Conservation (phyloP, 1,140 invertebrate genomes). For the Listronotus bonariensis region DNA sequence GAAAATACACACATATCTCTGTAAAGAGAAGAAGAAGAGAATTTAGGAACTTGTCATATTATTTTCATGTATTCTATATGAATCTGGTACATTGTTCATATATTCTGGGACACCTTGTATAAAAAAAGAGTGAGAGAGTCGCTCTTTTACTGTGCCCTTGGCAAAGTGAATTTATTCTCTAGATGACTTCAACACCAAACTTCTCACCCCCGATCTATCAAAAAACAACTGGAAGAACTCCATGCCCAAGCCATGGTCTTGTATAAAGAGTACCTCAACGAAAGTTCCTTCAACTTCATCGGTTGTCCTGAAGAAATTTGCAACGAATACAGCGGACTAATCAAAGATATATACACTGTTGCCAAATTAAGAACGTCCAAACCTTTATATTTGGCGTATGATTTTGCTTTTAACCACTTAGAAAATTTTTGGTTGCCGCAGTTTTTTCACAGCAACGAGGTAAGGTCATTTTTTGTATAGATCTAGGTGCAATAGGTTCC, state of each 20-base stretch:
- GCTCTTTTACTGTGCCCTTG: background rate
- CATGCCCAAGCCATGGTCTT: constrained; percentile 72
- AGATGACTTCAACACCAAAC: constrained; percentile 82
- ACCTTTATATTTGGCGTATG: constrained; percentile 81
- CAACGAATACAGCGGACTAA: constrained; percentile 66
- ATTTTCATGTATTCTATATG: too few species aligned
- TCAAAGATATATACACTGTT: constrained; percentile 69
- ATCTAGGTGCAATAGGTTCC: too few species aligned
- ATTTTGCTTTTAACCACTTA: constrained; percentile 76
- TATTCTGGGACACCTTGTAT: too few species aligned
- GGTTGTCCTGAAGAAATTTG: constrained; percentile 69
- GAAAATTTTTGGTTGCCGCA: constrained; percentile 77
- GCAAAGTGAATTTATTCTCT: constrained; percentile 42
- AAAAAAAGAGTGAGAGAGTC: background rate
- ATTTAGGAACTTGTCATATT: too few species aligned
- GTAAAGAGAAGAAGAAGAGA: too few species aligned
- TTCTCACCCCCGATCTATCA: constrained; percentile 78
- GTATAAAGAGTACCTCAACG: constrained; percentile 71
- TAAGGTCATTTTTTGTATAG: constrained; percentile 53
- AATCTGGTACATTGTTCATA: too few species aligned
- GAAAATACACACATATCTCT: too few species aligned
- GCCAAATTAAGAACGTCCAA: constrained; percentile 74
- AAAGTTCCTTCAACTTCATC: constrained; percentile 68
- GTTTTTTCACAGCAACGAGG: constrained; percentile 84
- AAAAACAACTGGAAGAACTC: constrained; percentile 68